phyloP scores from a whole-genome alignment of 2,113 vertebrate species.

The Lepus americanus region DNA sequence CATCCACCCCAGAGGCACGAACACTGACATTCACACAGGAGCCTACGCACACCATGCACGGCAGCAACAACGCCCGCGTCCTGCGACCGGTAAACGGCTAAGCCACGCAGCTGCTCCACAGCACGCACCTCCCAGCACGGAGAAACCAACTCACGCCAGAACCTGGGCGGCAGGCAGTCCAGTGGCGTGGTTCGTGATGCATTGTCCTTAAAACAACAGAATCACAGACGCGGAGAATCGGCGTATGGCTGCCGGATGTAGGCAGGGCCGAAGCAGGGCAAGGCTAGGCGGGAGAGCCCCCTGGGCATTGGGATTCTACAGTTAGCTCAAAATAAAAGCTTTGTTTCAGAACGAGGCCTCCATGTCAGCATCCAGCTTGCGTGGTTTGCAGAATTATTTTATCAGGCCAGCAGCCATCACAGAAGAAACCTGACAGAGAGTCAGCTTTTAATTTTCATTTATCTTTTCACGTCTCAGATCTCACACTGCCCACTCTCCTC shows the following conservation, averaged over 20 bases:
- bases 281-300: no score
- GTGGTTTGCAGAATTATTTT: rapidly evolving
- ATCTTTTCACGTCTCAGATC: not conserved
- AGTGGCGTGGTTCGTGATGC: rapidly evolving
- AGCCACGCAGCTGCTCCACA: not conserved
- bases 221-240: rapidly evolving
- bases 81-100: not conserved
- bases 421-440: no score
- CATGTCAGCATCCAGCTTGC: no score
- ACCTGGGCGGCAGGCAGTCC: not conserved
- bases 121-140: not conserved
- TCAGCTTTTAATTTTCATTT: rapidly evolving
- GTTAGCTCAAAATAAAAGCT: not conserved
- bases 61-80: not conserved
- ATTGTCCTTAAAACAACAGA: not conserved
- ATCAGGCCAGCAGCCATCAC: no score
- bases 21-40: not conserved
- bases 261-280: no score
- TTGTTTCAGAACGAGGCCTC: no score
- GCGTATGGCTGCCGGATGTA: no score
- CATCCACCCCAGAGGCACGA: not conserved
- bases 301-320: not conserved
- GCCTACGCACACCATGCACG: rapidly evolving
- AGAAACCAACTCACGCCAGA: rapidly evolving
- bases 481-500: not conserved